Evolutionary conservation across 2,113 vertebrate genomes (phyloP), one percentile per base, ranked within the genome.

Genomic region (Dermatemys mawii): DNA sequence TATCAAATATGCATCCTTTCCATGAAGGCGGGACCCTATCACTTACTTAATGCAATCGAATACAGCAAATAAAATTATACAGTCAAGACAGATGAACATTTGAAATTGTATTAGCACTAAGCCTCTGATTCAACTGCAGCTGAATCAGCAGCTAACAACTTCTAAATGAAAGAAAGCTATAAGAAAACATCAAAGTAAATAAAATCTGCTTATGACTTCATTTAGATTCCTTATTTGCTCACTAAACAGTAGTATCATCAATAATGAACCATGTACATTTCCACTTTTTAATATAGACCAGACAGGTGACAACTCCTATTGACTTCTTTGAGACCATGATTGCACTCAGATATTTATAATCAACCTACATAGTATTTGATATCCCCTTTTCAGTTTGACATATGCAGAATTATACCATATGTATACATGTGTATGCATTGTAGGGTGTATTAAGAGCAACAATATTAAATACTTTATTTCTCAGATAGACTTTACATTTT

Each of bases 21-120:
- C 2, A 24, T 29, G 67, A 41, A 26, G 4, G 41, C 0, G 1
- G 41, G 76, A 86, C 83, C 0, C 3, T 83, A 90, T 24, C 8
- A 54, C 1, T 11, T 17, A 46, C n/a, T 51, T 17, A 63, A 38
- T 78, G 55, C 81, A 92, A 76, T 8, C 83, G 3, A 51, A 0
- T n/a, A 75, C 78, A 86, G 12, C 4, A 57, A 32, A 57, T 12
- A 57, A 11, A 11, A 57, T 19, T 70, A 46, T 2, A 73, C 3
- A 53, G n/a, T 11, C n/a, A 90, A 83, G 63, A 78, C 0, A 81
- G 4, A 44, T 14, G 11, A 44, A 35, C 78, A 14, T 46, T 60
- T 38, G 50, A 93, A 75, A 82, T n/a, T 60, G 70, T 1, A 41
- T 13, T 54, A 41, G 22, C 51, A 73, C 2, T 79, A 27, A 90